Evolutionary conservation across 2,888 invertebrate species (phyloP).

Genomic region (Drosophila mulleri): DNA sequence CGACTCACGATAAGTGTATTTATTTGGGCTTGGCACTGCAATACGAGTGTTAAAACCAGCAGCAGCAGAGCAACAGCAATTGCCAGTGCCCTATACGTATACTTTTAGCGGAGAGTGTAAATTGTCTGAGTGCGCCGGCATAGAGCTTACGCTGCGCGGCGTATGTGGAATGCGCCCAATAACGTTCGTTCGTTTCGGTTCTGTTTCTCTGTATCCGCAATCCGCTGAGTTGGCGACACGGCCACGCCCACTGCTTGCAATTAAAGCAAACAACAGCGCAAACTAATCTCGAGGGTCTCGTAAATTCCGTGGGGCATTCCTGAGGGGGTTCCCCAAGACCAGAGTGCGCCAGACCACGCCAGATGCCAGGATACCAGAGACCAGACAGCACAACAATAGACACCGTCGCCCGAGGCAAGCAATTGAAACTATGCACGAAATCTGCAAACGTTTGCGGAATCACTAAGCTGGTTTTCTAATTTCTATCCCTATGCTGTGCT

Average conservation of each 20-base stretch:
- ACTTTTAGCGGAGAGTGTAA: slow-evolving; percentile 12
- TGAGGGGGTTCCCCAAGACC: slow-evolving; percentile 46
- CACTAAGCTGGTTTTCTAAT: slow-evolving; percentile 75
- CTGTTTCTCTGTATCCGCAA: slow-evolving; percentile 29
- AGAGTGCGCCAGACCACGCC: slow-evolving; percentile 4
- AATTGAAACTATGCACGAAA: slow-evolving; percentile 74
- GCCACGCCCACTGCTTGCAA: slow-evolving; percentile 71
- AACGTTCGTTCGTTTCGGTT: slow-evolving; percentile 20
- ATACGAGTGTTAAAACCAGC: slow-evolving; percentile 60
- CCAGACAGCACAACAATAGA: slow-evolving; percentile 35
- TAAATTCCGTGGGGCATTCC: slow-evolving; percentile 75
- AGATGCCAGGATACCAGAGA: slow-evolving; percentile 19
- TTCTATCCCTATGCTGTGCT: slow-evolving; percentile 39
- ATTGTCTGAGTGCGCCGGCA: slow-evolving; percentile 14
- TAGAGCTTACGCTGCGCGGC: slow-evolving; percentile 42
- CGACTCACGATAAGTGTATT: slow-evolving; percentile 72
- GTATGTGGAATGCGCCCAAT: slow-evolving; percentile 55
- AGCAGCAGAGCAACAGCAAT: slow-evolving; percentile 54
- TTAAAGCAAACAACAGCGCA: slow-evolving; percentile 73
- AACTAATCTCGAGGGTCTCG: slow-evolving; percentile 79
- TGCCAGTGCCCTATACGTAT: slow-evolving; percentile 46
- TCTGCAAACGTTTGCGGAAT: slow-evolving; percentile 72
- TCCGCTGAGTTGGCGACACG: slow-evolving; percentile 73
- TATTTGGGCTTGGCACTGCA: slow-evolving; percentile 65
- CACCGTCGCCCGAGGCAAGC: slow-evolving; percentile 47